A percentile compares a stretch with the other conserved stretches of the same genome.
These are phyloP conservation scores for Uloborus diversus DNA, from an alignment of 1,140 invertebrate species.

Conservation along the genomic window DNA sequence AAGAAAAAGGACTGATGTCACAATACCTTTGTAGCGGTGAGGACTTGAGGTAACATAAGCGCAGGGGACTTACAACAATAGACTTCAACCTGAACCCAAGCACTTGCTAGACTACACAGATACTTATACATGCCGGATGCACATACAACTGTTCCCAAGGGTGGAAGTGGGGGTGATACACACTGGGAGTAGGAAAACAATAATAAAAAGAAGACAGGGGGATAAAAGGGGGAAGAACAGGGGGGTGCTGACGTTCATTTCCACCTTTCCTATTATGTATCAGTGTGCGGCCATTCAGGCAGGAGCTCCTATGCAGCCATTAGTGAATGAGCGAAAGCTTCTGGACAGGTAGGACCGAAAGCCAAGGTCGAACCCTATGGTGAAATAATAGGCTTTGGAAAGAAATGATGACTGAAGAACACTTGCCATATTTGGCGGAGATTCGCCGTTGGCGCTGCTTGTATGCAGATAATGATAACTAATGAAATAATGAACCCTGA, in stretches of 20 bases:
- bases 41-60: not conserved
- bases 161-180: conserved; percentile 32
- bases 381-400: conserved; percentile 39
- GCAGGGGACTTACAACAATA: not conserved
- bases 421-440: not conserved
- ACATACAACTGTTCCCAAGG: conserved; percentile 21
- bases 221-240: not conserved
- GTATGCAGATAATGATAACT: no score
- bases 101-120: conserved; percentile 23
- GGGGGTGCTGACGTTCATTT: conserved; percentile 39
- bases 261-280: conserved; percentile 37
- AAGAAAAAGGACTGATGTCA: conserved; percentile 13
- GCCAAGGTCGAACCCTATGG: conserved; percentile 43
- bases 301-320: conserved; percentile 7
- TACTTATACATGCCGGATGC: conserved; percentile 31
- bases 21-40: conserved; percentile 25
- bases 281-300: conserved; percentile 29
- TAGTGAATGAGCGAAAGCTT: conserved; percentile 36
- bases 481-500: no score
- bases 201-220: conserved; percentile 32
- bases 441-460: no score
- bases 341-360: conserved; percentile 40
- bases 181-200: conserved; percentile 27
- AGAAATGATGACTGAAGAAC: conserved; percentile 15
- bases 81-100: conserved; percentile 5